Conservation (phyloP, 2,797 vertebrate genomes). For the Pelochelys cantorii region DNA sequence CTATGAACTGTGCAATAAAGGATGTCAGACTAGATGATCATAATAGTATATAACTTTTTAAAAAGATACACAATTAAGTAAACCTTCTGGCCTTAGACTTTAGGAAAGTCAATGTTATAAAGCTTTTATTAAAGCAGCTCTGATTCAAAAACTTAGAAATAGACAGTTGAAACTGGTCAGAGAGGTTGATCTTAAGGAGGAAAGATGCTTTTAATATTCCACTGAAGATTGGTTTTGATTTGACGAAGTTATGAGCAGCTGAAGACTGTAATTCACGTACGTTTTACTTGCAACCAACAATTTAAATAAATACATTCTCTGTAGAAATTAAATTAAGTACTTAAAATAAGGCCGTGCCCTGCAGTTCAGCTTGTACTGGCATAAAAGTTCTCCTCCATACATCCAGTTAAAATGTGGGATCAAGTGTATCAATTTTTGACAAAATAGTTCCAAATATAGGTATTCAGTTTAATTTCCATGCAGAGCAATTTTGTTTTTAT, state of each 20-base stretch:
- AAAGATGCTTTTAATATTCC: background rate
- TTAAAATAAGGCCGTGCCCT: background rate
- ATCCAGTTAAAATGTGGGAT: background rate
- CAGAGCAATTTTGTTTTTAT: background rate
- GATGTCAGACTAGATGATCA: background rate
- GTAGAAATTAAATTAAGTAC: background rate
- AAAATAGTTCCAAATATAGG: background rate
- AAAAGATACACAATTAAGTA: too few relatives aligned
- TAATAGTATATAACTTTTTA: background rate
- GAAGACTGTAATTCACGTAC: background rate
- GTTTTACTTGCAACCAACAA: background rate
- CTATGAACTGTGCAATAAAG: background rate
- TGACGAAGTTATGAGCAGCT: background rate
- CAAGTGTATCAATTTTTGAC: background rate
- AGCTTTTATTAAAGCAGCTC: background rate
- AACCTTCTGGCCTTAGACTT: background rate
- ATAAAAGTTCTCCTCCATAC: background rate
- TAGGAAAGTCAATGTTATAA: background rate
- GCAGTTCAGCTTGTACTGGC: background rate
- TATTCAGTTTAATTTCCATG: background rate
- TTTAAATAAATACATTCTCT: background rate
- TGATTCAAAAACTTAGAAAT: background rate
- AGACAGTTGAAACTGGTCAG: background rate
- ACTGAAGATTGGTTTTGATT: background rate
- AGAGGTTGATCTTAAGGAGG: background rate